phyloP scores from a whole-genome alignment of 2,113 vertebrate genomes.

The Pseudorhombus dupliciocellatus region DNA sequence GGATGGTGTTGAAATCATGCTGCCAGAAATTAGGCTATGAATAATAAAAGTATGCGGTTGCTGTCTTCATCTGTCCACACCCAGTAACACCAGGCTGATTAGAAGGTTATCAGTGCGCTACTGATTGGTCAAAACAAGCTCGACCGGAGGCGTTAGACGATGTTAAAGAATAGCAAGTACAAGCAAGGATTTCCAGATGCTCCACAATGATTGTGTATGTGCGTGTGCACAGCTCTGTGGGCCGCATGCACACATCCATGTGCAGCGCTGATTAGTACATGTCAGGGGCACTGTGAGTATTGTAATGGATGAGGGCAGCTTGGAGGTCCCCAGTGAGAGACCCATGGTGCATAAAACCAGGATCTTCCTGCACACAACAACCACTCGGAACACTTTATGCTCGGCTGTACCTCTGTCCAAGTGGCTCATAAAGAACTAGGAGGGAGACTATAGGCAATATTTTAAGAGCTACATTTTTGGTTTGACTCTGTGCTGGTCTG shows the following conservation, averaged over 20 bases:
- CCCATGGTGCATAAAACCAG: conserved; percentile 72
- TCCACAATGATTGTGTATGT: conserved; percentile 14
- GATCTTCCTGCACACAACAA: conserved; percentile 20
- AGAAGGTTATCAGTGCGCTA: conserved; percentile 57
- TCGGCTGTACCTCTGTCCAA: conserved; percentile 6
- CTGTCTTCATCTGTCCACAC: conserved; percentile 66
- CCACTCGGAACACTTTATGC: not conserved
- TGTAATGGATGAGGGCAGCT: conserved; percentile 75
- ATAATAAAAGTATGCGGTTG: conserved; percentile 58
- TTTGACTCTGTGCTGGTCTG: not conserved
- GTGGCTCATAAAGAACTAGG: not conserved
- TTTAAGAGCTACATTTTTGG: not conserved
- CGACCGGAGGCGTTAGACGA: conserved; percentile 49
- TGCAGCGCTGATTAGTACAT: conserved; percentile 61
- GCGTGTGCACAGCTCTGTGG: not conserved
- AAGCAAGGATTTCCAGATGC: conserved; percentile 8
- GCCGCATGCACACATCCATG: conserved; percentile 1
- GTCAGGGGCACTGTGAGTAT: conserved; percentile 62
- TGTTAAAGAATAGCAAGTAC: conserved; percentile 22
- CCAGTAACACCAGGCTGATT: conserved; percentile 53
- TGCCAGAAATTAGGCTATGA: conserved; percentile 39
- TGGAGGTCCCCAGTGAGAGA: conserved; percentile 68
- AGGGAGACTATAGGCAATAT: not conserved
- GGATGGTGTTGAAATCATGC: conserved; percentile 61
- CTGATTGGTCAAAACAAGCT: conserved; percentile 22